Base-by-base conservation (phyloP, 2,888 invertebrate species). In the Hemistola chrysoprasaria region DNA sequence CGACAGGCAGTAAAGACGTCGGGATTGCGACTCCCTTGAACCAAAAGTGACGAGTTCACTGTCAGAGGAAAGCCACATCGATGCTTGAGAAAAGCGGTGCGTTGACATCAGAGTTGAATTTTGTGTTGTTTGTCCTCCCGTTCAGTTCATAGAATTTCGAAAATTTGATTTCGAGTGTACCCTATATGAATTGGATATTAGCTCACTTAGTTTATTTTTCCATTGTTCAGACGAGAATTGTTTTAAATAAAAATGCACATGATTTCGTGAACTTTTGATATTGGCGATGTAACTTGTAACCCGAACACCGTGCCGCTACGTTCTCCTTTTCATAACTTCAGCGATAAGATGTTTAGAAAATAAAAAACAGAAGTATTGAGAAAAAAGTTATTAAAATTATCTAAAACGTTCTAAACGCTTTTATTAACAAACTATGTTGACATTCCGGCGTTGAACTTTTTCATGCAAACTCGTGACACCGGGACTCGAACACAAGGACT, bases 1-100 rank as follows among this genome's bases (percentile, higher is more conserved):
- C 36, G 40, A 37, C 48, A 37, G 29, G 71, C 71, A 77, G 71
- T 83, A 81, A 76, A 81, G 78, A 80, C 80, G 76, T 66, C 77
- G 75, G 72, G 59, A 78, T 71, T 62, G 65, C 62, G 53, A 40
- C 57, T 55, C 60, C 66, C 58, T 37, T 35, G 53, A 47, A 48
- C 44, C 47, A 60, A 58, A 65, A 62, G 65, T 64, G 72, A 73
- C 55, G 63, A 68, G 71, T 74, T 66, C 71, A 62, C 57, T 59
- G 62, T 44, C 65, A 58, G 58, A 60, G 53, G 62, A 65, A 65
- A 57, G 58, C 55, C 51, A 59, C 53, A 38, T 55, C 56, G 52
- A 57, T 59, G 55, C 51, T 52, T 16, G 35, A 52, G 52, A 58
- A 56, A 61, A 66, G 66, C 53, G 49, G 73, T 64, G 56, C 75